Evolutionary conservation across 2,888 invertebrate genomes (phyloP), one percentile per base, ranked within the genome.

Genomic region (Ochropacha duplaris): DNA sequence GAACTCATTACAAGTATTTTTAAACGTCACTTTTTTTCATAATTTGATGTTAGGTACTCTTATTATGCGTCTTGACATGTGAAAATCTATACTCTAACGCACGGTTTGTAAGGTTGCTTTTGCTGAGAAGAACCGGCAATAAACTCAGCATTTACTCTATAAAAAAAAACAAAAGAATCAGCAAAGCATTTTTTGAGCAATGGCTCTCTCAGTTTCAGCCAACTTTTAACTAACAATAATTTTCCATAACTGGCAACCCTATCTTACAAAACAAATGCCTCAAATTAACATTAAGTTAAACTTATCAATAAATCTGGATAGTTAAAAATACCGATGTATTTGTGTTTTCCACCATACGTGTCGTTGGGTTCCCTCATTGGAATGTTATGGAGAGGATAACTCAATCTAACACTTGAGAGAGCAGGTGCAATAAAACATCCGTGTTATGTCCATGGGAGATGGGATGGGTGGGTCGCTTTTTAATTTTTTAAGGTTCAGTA

Each of bases 381-480:
- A 44, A 44, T 44, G 44, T 19, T 19, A 8, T n/a, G 26, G 31
- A 50, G 54, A 57, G 51, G 58, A 36, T 55, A 78, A 72, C 78
- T 79, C 76, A 77, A 80, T 80, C 75, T 74, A 66, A 72, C 74
- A 68, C 67, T 58, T 56, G 50, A 60, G 54, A 22, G 50, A 24
- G 22, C 34, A 39, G 56, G 54, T 44, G 50, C 50, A 44, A 60
- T 60, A 56, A 65, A 65, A 61, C 58, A 66, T 54, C 49, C 54
- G 9, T n/a, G n/a, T n/a, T n/a, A n/a, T 34, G 57, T 58, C 61
- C 5, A 39, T 50, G 26, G 56, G 54, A 28, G 44, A 28, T 39
- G 36, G 39, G n/a, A 36, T 5, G 36, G 4, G 36, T 51, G 26
- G 26, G 44, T 56, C 22, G 19, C 1, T 12, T 24, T 12, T 31